Conservation (phyloP, 2,888 invertebrate species). For the Colletes collaris region DNA sequence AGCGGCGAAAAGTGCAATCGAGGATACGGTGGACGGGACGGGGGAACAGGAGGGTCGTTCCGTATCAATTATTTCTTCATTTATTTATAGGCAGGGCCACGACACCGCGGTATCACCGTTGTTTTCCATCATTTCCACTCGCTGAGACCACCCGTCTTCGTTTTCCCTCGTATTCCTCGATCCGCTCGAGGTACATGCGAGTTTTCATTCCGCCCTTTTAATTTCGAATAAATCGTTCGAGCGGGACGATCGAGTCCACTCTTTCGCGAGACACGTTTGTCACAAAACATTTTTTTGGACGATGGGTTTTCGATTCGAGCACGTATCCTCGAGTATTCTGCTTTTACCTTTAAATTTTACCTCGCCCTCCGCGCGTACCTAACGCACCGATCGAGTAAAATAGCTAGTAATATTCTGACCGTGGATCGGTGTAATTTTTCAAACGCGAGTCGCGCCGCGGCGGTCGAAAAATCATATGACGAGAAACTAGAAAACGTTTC, state of each 20-base stretch:
- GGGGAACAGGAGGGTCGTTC: conserved; percentile 66
- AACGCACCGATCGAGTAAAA: no score
- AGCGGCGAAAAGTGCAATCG: conserved; percentile 65
- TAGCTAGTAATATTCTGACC: no score
- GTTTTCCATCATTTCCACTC: conserved; percentile 74
- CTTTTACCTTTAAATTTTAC: no score
- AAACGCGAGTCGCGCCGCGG: no score
- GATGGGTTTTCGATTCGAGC: no score
- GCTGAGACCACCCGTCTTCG: conserved; percentile 10
- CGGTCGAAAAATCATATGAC: conserved; percentile 18
- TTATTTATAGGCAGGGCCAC: conserved; percentile 79
- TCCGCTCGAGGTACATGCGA: background rate
- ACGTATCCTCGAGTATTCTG: no score
- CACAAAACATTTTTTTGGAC: no score
- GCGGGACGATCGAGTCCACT: background rate
- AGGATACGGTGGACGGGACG: conserved; percentile 36
- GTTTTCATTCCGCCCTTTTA: background rate
- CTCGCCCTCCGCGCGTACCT: no score
- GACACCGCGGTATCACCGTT: conserved; percentile 77
- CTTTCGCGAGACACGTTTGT: no score
- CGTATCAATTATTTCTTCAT: conserved; percentile 77
- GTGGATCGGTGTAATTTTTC: no score
- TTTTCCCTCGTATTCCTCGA: conserved; percentile 37
- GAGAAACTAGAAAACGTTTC: conserved; percentile 64
- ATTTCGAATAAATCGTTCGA: background rate